phyloP scores from a whole-genome alignment of 2,113 vertebrate genomes.

The Blennius ocellaris region DNA sequence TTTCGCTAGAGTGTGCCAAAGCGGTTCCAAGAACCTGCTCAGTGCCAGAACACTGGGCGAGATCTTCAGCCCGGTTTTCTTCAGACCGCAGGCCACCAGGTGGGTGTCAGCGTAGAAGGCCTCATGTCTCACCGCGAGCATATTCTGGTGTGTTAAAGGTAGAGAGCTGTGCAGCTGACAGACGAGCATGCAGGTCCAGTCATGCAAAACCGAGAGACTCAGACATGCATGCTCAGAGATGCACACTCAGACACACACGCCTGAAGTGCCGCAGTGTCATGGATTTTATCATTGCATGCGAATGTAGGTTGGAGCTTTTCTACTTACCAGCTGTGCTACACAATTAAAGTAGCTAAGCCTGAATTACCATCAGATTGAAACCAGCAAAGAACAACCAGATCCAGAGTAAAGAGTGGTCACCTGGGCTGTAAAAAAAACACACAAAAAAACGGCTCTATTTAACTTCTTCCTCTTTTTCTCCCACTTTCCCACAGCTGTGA shows the following conservation, averaged over 20 bases:
- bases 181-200: slow-evolving; percentile 32
- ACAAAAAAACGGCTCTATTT: slow-evolving; percentile 30
- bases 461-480: slow-evolving; percentile 8
- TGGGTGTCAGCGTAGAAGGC: slow-evolving; percentile 58
- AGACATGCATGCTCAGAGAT: slow-evolving; percentile 21
- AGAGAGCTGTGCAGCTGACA: slow-evolving; percentile 37
- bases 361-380: slow-evolving; percentile 57
- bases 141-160: slow-evolving; percentile 21
- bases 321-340: slow-evolving; percentile 60
- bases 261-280: slow-evolving; percentile 16
- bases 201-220: slow-evolving; percentile 38
- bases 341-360: slow-evolving; percentile 59
- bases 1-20: slow-evolving; percentile 91
- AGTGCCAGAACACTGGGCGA: slow-evolving; percentile 89
- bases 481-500: slow-evolving; percentile 88
- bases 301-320: slow-evolving; percentile 61
- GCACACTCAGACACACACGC: not conserved
- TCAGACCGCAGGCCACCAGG: slow-evolving; percentile 89
- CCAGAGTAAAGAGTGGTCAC: slow-evolving; percentile 21
- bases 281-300: slow-evolving; percentile 33
- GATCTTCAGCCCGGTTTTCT: slow-evolving; percentile 94
- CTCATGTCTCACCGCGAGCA: not conserved
- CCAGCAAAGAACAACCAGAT: slow-evolving; percentile 10
- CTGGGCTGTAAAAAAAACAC: slow-evolving; percentile 19
- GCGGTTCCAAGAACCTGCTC: slow-evolving; percentile 89